A percentile compares a stretch with the other conserved stretches of the same genome.
Evolutionary conservation across 2,113 vertebrate species (phyloP).

Genomic region (Triplophysa siluroides): DNA sequence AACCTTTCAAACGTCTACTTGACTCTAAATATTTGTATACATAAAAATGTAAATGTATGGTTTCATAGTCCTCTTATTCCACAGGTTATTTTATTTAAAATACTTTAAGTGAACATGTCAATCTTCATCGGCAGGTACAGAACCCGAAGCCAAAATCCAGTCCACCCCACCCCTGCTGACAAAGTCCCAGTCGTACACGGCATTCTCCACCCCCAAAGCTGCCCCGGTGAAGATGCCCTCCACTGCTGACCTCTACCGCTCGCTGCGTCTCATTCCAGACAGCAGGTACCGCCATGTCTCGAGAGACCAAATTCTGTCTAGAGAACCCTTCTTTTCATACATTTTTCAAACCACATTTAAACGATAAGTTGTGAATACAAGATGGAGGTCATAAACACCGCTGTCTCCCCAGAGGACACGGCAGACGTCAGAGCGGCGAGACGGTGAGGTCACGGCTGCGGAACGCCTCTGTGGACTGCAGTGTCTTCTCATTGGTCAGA

Average conservation of each 20-base stretch:
- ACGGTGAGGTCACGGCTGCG: constrained; percentile 49
- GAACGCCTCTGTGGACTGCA: constrained; percentile 57
- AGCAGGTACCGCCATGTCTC: constrained; percentile 75
- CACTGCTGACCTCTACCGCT: constrained; percentile 77
- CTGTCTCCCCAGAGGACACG: constrained; percentile 57
- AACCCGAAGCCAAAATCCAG: constrained; percentile 66
- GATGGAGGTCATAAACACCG: constrained; percentile 5
- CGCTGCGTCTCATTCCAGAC: constrained; percentile 67
- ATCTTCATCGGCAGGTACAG: constrained; percentile 62
- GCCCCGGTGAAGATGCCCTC: constrained; percentile 67
- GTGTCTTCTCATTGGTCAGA: constrained; percentile 65
- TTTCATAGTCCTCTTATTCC: too few relatives aligned
- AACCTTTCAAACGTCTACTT: not conserved
- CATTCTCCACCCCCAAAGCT: constrained; percentile 70
- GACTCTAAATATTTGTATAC: not conserved
- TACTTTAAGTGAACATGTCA: not conserved
- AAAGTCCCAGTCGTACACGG: constrained; percentile 55
- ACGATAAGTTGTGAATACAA: not conserved
- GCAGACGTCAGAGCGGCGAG: constrained; percentile 59
- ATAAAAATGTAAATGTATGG: too few relatives aligned
- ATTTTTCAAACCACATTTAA: not conserved
- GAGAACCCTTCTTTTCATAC: too few relatives aligned
- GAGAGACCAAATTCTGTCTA: too few relatives aligned
- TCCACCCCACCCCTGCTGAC: constrained; percentile 56
- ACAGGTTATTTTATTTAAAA: not conserved